These are phyloP conservation scores for Pyrrhia umbra DNA, from an alignment of 2,888 invertebrate genomes.

Conservation along the genomic window DNA sequence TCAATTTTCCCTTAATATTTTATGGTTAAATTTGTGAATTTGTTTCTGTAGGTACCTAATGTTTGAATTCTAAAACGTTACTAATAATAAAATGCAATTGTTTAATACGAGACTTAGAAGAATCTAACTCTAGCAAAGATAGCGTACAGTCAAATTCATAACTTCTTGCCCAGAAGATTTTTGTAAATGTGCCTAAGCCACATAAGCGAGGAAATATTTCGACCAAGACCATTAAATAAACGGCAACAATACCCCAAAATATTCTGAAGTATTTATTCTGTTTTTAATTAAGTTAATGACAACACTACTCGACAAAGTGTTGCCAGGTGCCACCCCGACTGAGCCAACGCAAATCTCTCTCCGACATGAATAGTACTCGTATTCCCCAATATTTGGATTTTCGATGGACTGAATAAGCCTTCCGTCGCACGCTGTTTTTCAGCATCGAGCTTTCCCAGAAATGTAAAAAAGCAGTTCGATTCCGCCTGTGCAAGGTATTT, in stretches of 20 bases:
- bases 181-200: background rate
- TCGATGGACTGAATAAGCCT: constrained; percentile 41
- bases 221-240: background rate
- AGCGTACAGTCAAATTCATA: background rate
- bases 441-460: constrained; percentile 21
- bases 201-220: background rate
- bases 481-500: constrained; percentile 14
- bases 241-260: constrained; percentile 15
- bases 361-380: constrained; percentile 31
- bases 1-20: constrained; percentile 73
- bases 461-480: constrained; percentile 27
- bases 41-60: constrained; percentile 17
- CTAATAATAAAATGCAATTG: background rate
- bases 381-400: constrained; percentile 44
- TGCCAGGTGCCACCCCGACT: constrained; percentile 31
- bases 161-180: background rate
- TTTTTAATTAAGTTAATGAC: constrained; percentile 55
- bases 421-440: constrained; percentile 39
- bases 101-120: background rate
- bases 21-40: constrained; percentile 56
- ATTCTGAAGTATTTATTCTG: constrained; percentile 27
- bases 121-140: background rate
- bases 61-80: background rate
- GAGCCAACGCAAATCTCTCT: constrained; percentile 18
- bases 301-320: constrained; percentile 24